phyloP scores from a whole-genome alignment of 2,797 vertebrate species.

The Rachycentron canadum region DNA sequence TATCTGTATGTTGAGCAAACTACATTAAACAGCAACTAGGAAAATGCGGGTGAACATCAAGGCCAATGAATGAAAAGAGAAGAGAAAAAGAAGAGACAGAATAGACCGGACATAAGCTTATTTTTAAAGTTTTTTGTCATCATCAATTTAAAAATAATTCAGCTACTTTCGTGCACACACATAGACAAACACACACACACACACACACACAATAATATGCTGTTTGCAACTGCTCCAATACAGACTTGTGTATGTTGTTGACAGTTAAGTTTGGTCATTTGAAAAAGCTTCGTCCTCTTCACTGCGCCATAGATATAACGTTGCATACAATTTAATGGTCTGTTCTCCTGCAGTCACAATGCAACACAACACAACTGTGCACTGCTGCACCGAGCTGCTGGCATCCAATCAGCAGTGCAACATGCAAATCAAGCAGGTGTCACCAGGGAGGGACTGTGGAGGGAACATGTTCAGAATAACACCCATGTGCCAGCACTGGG shows the following conservation, averaged over 20 bases:
- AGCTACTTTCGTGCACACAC: not conserved
- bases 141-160: not conserved
- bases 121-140: too few relatives aligned
- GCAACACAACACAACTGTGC: not conserved
- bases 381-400: slow-evolving; percentile 12
- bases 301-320: too few relatives aligned
- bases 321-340: not conserved
- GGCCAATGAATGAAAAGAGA: not conserved
- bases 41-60: not conserved
- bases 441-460: slow-evolving; percentile 37
- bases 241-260: too few relatives aligned
- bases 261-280: too few relatives aligned
- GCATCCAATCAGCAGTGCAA: slow-evolving; percentile 65
- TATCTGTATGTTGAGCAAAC: not conserved
- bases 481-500: not conserved
- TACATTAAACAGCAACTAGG: not conserved
- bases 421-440: slow-evolving; percentile 74
- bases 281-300: too few relatives aligned
- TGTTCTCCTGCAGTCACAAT: not conserved
- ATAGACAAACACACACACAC: not conserved
- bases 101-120: too few relatives aligned
- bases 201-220: not conserved
- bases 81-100: not conserved
- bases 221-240: too few relatives aligned
- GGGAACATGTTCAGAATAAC: slow-evolving; percentile 42